Conservation (phyloP, 2,113 vertebrate genomes). For the Nesogale talazaci region DNA sequence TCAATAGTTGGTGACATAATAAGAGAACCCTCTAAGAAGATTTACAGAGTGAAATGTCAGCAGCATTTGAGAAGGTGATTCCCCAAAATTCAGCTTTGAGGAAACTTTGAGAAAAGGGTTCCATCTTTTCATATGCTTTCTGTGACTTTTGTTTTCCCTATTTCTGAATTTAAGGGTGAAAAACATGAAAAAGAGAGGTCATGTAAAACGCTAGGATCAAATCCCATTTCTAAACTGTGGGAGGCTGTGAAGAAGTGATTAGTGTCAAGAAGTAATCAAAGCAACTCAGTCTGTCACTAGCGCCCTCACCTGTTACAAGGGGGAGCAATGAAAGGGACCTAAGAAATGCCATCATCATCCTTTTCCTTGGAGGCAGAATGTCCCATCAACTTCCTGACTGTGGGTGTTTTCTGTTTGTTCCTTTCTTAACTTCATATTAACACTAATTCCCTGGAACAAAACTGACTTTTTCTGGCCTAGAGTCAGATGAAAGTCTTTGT, state of each 20-base stretch:
- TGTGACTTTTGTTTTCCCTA: background rate
- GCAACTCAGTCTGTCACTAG: fast-evolving
- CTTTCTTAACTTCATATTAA: background rate
- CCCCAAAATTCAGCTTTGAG: background rate
- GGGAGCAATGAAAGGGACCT: background rate
- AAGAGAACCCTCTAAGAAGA: background rate
- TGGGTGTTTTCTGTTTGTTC: background rate
- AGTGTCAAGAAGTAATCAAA: no score
- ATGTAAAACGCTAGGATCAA: background rate
- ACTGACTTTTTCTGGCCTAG: background rate
- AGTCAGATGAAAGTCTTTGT: background rate
- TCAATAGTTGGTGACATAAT: background rate
- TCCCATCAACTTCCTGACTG: background rate
- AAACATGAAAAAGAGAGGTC: background rate
- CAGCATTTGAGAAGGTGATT: background rate
- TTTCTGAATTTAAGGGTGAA: background rate
- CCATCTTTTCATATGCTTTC: background rate
- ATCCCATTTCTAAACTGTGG: background rate
- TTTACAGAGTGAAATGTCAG: background rate
- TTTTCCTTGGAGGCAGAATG: background rate
- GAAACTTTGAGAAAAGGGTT: background rate
- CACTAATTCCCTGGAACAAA: conserved; percentile 32
- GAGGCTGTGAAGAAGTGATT: no score
- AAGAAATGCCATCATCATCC: fast-evolving
- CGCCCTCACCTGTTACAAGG: fast-evolving